phyloP scores from a whole-genome alignment of 92 coral and sea anemone genomes.

The Plumapathes pennacea region DNA sequence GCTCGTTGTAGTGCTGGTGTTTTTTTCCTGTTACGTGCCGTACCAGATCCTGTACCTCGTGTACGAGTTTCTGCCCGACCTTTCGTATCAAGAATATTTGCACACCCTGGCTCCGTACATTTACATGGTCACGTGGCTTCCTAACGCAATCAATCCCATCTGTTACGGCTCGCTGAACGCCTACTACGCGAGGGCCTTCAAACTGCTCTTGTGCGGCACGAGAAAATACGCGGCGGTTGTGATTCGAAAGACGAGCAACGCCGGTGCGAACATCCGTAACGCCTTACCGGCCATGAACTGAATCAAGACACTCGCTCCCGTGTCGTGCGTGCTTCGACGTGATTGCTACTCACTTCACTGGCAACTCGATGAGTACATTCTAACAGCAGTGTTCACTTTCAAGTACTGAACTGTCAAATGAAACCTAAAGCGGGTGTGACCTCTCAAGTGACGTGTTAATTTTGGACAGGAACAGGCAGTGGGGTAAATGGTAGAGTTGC shows the following conservation, averaged over 20 bases:
- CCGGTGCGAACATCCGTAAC: no score
- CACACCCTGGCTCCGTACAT: constrained; percentile 24
- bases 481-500: no score
- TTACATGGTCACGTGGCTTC: constrained; percentile 68
- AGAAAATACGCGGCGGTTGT: no score
- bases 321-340: no score
- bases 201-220: constrained; percentile 29
- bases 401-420: no score
- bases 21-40: constrained; percentile 68
- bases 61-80: constrained; percentile 12
- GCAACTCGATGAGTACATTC: no score
- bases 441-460: no score
- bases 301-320: constrained; percentile 5
- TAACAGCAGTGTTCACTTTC: no score
- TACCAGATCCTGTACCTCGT: constrained; percentile 59
- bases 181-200: constrained; percentile 69
- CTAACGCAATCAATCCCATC: constrained; percentile 70
- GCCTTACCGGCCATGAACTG: constrained; percentile 3
- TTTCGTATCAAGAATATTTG: constrained; percentile 1
- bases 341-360: no score
- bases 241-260: no score
- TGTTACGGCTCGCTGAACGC: constrained; percentile 78
- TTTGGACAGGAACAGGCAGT: no score
- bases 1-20: constrained; percentile 60
- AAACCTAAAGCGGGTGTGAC: no score